Conservation (phyloP, 2,113 vertebrate genomes). For the Otis tarda region DNA sequence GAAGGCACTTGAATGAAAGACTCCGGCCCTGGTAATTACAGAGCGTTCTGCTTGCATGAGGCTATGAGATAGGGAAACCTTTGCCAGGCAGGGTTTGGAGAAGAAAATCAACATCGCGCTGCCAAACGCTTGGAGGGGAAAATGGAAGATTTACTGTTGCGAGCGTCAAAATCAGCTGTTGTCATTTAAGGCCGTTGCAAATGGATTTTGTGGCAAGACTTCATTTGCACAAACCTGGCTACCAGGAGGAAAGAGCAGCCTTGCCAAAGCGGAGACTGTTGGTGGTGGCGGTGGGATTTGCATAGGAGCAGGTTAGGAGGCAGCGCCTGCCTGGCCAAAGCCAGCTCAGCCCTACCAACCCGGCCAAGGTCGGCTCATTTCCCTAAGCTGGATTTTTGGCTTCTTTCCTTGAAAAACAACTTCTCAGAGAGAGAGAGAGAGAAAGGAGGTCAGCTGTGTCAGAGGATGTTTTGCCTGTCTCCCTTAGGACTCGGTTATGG, state of each 20-base stretch:
- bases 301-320: conserved; percentile 5
- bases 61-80: conserved; percentile 57
- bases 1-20: conserved; percentile 62
- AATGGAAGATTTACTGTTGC: conserved; percentile 19
- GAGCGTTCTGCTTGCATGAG: conserved; percentile 13
- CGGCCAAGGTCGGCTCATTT: background rate
- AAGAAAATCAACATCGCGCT: conserved; percentile 16
- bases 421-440: background rate
- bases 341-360: background rate
- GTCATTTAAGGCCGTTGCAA: conserved; percentile 13
- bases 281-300: background rate
- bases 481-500: conserved; percentile 37
- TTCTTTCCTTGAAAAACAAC: conserved; percentile 61
- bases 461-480: conserved; percentile 64
- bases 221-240: background rate
- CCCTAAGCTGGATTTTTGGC: conserved; percentile 33
- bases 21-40: conserved; percentile 44
- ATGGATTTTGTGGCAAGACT: conserved; percentile 49
- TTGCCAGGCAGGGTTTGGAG: conserved; percentile 37
- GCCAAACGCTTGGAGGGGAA: conserved; percentile 29
- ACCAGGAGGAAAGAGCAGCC: background rate
- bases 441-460: conserved; percentile 51
- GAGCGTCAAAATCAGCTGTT: conserved; percentile 10
- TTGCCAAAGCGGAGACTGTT: background rate
- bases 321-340: background rate